Evolutionary conservation across 2,888 invertebrate species (phyloP).

Genomic region (Tetrapedia diversipes): DNA sequence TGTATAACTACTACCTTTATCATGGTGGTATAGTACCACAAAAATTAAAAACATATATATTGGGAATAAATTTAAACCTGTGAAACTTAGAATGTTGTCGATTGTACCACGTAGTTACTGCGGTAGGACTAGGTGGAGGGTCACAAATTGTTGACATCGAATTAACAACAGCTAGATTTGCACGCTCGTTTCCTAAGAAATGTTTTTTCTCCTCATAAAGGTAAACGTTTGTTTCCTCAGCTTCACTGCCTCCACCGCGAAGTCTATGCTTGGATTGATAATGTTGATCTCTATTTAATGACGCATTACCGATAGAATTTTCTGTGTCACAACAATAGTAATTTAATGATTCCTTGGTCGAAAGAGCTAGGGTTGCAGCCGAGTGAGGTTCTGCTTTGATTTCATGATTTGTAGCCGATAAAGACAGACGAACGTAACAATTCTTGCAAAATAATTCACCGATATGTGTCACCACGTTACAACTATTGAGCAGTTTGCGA

Average conservation of each 20-base stretch:
- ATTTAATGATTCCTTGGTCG: slow-evolving; percentile 10
- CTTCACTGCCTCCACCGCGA: slow-evolving; percentile 65
- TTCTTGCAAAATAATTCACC: slow-evolving; percentile 80
- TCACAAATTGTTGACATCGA: slow-evolving; percentile 52
- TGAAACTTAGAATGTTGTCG: slow-evolving; percentile 51
- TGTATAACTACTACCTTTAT: neutral
- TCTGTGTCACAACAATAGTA: slow-evolving; percentile 47
- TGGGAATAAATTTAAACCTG: slow-evolving; percentile 38
- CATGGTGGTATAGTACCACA: too few relatives aligned
- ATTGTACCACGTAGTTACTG: slow-evolving; percentile 68
- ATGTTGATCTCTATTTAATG: slow-evolving; percentile 22
- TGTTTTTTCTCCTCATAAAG: slow-evolving; percentile 40
- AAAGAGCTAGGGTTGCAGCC: slow-evolving; percentile 11
- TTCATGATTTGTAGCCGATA: slow-evolving; percentile 49
- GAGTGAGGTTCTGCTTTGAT: slow-evolving; percentile 9
- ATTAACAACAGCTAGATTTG: slow-evolving; percentile 30
- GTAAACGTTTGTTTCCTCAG: slow-evolving; percentile 34
- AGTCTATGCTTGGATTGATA: slow-evolving; percentile 57
- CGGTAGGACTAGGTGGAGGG: slow-evolving; percentile 50
- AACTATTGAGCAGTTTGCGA: slow-evolving; percentile 77
- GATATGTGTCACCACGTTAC: slow-evolving; percentile 73
- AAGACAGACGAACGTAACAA: slow-evolving; percentile 71
- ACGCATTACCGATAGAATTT: slow-evolving; percentile 34
- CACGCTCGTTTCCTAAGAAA: slow-evolving; percentile 47
- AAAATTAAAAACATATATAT: neutral